Evolutionary conservation across 2,113 vertebrate genomes (phyloP).

Genomic region (Cryptomyrus ogoouensis): DNA sequence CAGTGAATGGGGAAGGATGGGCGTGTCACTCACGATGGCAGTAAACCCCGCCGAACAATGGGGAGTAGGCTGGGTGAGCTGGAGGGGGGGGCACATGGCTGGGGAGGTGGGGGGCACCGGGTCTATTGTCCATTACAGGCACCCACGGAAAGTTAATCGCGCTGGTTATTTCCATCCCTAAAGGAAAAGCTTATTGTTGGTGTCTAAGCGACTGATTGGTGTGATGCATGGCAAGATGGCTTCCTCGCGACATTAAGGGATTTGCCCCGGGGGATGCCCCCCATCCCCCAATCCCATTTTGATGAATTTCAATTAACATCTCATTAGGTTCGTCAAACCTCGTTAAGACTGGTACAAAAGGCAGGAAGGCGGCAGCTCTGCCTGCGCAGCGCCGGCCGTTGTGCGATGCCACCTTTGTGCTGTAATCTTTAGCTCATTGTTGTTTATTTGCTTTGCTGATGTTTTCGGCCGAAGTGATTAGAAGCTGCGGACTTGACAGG

Average conservation of each 20-base stretch:
- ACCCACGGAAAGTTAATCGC: conserved; percentile 9
- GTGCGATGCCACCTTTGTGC: background rate
- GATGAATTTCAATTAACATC: conserved; percentile 53
- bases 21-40: conserved; percentile 48
- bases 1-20: conserved; percentile 53
- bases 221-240: conserved; percentile 34
- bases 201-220: conserved; percentile 24
- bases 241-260: conserved; percentile 47
- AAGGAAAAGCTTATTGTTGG: conserved; percentile 27
- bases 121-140: conserved; percentile 17
- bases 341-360: conserved; percentile 12
- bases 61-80: conserved; percentile 44
- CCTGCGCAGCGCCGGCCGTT: conserved; percentile 41
- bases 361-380: background rate
- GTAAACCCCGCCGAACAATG: conserved; percentile 52
- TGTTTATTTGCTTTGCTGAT: background rate
- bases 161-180: conserved; percentile 19
- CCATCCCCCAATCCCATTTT: conserved; percentile 34
- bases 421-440: background rate
- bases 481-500: background rate
- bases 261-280: conserved; percentile 39
- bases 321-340: conserved; percentile 49
- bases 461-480: background rate
- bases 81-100: conserved; percentile 47
- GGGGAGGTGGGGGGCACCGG: conserved; percentile 30